Base-by-base conservation (phyloP, 1,140 invertebrate genomes). In the Drosophila subpulchrella region DNA sequence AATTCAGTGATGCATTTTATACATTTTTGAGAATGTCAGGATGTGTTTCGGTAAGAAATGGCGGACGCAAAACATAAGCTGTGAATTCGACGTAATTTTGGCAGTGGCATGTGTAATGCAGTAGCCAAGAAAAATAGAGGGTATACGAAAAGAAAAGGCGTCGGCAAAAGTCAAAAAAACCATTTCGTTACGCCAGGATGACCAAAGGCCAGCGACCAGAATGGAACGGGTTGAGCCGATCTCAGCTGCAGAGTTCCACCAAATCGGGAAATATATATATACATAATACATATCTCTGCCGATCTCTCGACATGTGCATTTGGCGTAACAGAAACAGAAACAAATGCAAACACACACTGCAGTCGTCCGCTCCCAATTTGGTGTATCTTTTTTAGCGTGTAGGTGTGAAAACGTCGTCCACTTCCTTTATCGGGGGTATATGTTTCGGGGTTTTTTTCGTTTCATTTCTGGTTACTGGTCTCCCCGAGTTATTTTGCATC, bases 301-400 rank as follows among this genome's bases (percentile, higher is more conserved):
- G 65, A 68, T 67, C 63, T 34, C 46, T 57, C 51, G 46, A 50
- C 42, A 61, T 75, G 73, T 74, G 72, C 72, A 75, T 65, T 30
- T 65, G 54, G 71, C 71, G 75, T 60, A 68, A 62, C 73, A 32
- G 44, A 61, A 48, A 48, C 57, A 59, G 59, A 66, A 76, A 78
- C 75, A 63, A 78, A 78, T 78, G 75, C 75, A 78, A 78, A 78
- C 75, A 78, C 61, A 44, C 70, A 57, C 55, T 71, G 72, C 73
- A 76, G 20, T 61, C 32, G 50, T n/a, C 55, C 75, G 46, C 57
- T 61, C 17, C 65, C 57, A 70, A 78, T 56, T 55, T 71, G 27
- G 54, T 63, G 13, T 75, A 44, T 75, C 46, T 78, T 78, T 78
- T 78, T 78, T 78, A 78, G 76, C 76, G 46, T 78, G 60, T 78